Evolutionary conservation across 2,797 vertebrate genomes (phyloP).

Genomic region (Acanthurus tractus): DNA sequence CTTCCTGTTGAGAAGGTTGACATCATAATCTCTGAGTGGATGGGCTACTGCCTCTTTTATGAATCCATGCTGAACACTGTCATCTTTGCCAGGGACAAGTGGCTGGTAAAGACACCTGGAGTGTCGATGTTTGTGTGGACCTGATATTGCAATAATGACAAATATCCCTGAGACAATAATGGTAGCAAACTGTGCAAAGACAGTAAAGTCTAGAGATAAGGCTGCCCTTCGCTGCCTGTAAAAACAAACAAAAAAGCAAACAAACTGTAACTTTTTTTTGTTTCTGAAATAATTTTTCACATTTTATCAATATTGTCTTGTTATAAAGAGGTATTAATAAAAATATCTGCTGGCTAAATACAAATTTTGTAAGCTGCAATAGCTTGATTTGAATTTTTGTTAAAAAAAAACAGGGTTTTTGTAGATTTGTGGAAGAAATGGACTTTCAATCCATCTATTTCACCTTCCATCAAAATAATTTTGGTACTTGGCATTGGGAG

Average conservation of each 20-base stretch:
- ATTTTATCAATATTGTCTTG: background rate
- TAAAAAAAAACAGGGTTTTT: no score
- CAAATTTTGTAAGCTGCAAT: background rate
- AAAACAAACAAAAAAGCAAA: no score
- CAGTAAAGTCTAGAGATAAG: no score
- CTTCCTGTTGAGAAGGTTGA: slow-evolving; percentile 96
- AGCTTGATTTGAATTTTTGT: no score
- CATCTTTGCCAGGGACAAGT: slow-evolving; percentile 98
- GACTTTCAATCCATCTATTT: no score
- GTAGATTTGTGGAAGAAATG: no score
- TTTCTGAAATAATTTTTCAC: no score
- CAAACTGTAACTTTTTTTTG: no score
- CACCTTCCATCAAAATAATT: background rate
- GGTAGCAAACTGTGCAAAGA: no score
- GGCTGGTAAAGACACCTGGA: slow-evolving; percentile 89
- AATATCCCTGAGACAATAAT: no score
- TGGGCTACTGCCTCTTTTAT: slow-evolving; percentile 98
- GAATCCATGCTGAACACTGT: slow-evolving; percentile 99
- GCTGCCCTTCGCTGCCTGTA: background rate
- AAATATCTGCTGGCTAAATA: background rate
- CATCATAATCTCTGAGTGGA: slow-evolving; percentile 99
- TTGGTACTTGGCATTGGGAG: no score
- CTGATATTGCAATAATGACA: no score
- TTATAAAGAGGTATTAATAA: background rate
- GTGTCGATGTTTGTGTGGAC: background rate